A percentile compares a stretch with the other conserved stretches of the same genome.
Conservation (phyloP, 1,140 invertebrate genomes). For the Cherax destructor region DNA sequence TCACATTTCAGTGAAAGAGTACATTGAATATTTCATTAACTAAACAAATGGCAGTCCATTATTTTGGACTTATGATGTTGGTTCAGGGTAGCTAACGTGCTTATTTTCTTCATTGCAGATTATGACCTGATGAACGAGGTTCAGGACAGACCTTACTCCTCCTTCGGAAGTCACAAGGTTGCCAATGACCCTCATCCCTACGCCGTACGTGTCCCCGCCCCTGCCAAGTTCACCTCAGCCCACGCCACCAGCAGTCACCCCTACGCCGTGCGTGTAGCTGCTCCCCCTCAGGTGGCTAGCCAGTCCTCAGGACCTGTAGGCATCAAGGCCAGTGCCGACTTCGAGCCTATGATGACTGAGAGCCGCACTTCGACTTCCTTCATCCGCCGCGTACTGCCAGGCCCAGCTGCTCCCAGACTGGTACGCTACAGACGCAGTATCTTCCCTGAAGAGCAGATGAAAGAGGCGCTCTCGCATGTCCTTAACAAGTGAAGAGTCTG, state of each 20-base stretch:
- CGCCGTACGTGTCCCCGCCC: conserved; percentile 36
- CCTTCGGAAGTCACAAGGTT: not conserved
- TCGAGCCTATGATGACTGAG: conserved; percentile 53
- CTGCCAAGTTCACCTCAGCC: conserved; percentile 4
- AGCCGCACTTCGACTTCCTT: not conserved
- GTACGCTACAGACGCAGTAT: not conserved
- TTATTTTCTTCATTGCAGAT: conserved; percentile 12
- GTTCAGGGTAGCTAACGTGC: not conserved
- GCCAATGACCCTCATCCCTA: conserved; percentile 48
- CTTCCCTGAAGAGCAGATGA: conserved; percentile 26
- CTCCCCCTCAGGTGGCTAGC: not conserved
- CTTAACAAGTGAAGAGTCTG: conserved; percentile 8
- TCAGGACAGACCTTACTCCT: conserved; percentile 9
- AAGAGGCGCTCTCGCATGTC: not conserved
- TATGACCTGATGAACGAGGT: conserved; percentile 46
- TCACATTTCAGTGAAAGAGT: too few species aligned
- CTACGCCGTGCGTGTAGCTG: not conserved
- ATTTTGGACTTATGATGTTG: too few species aligned
- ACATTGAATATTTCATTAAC: too few species aligned
- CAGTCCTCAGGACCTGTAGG: not conserved
- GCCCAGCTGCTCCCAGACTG: not conserved
- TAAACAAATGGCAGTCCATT: too few species aligned
- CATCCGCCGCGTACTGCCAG: conserved; percentile 15
- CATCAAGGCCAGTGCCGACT: conserved; percentile 55
- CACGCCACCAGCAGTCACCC: not conserved